These are phyloP conservation scores for Halcyon chelicuti DNA, from an alignment of 2,797 vertebrate genomes.

Conservation along the genomic window DNA sequence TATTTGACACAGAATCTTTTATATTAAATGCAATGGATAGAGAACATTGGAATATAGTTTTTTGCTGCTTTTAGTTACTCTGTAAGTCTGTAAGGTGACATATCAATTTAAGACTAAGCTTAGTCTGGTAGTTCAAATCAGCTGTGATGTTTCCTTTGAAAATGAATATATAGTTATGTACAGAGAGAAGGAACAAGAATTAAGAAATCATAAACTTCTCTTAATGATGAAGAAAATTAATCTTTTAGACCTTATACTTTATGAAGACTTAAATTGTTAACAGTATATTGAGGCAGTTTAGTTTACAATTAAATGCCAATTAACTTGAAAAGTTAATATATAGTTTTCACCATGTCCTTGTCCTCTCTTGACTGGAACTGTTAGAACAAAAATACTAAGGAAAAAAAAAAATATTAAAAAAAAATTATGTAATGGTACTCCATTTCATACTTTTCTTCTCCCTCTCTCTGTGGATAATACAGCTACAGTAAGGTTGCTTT, in stretches of 20 bases:
- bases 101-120: background rate
- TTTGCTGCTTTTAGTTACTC: background rate
- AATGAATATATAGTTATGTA: background rate
- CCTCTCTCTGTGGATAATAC: background rate
- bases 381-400: background rate
- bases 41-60: background rate
- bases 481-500: background rate
- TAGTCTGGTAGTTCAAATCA: background rate
- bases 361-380: background rate
- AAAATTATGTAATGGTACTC: background rate
- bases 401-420: background rate
- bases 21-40: background rate
- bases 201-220: background rate
- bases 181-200: background rate
- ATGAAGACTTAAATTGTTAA: background rate
- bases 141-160: background rate
- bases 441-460: background rate
- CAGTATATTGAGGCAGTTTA: background rate
- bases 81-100: background rate
- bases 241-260: background rate
- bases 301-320: background rate
- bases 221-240: background rate
- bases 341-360: background rate
- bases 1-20: background rate
- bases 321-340: background rate